These are phyloP conservation scores for Myiozetetes cayanensis DNA, from an alignment of 2,113 vertebrate genomes.

Conservation along the genomic window DNA sequence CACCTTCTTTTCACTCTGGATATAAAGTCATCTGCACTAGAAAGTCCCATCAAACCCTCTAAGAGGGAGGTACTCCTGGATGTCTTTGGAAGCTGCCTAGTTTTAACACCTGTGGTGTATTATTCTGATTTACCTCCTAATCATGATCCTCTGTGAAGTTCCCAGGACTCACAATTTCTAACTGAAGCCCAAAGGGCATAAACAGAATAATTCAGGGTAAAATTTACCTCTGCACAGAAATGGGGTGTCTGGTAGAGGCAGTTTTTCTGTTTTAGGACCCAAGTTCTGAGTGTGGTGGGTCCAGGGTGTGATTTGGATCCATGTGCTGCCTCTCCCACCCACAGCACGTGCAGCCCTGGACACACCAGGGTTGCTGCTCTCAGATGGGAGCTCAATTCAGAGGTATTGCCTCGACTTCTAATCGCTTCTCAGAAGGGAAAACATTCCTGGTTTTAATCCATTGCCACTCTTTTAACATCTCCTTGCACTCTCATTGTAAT, in stretches of 20 bases:
- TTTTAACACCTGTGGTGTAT: background rate
- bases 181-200: background rate
- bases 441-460: background rate
- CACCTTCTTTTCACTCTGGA: background rate
- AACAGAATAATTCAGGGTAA: background rate
- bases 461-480: background rate
- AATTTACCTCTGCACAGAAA: background rate
- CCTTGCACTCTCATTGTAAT: background rate
- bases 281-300: rapidly evolving
- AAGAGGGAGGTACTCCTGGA: background rate
- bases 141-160: background rate
- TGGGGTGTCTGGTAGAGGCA: background rate
- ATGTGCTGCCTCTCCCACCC: background rate
- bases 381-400: rapidly evolving
- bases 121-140: background rate
- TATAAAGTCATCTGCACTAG: background rate
- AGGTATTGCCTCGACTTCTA: background rate
- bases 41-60: background rate
- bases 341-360: rapidly evolving
- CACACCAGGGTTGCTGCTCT: rapidly evolving
- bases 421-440: background rate
- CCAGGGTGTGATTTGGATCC: rapidly evolving
- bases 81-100: background rate
- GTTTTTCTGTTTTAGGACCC: background rate
- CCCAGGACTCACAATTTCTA: background rate